Percentiles rank a stretch among this genome's conserved stretches.
Conservation (phyloP, 2,113 vertebrate species). For the Furnarius figulus region DNA sequence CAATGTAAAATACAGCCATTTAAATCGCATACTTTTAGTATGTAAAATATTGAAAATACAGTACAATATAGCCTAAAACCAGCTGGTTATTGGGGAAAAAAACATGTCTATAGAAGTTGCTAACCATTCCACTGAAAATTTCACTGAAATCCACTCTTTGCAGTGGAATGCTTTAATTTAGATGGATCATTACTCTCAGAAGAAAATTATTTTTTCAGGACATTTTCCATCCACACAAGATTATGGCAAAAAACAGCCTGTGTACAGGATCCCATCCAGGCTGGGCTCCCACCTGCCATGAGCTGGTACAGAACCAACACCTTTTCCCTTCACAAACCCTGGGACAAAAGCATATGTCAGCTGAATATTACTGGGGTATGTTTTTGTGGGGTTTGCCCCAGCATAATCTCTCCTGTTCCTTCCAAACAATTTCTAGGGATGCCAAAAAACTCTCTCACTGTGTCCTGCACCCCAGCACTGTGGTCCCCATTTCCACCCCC, state of each 20-base stretch:
- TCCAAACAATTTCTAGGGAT: background rate
- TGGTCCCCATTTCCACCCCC: no score
- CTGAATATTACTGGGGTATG: background rate
- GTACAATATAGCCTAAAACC: background rate
- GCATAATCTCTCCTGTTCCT: background rate
- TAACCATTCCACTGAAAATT: background rate
- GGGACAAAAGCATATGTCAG: background rate
- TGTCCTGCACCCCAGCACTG: background rate
- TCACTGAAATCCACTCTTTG: background rate
- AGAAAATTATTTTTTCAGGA: background rate
- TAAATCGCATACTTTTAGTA: background rate
- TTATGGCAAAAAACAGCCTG: background rate
- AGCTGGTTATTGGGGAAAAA: background rate
- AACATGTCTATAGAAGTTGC: background rate
- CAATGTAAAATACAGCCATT: background rate
- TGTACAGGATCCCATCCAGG: fast-evolving
- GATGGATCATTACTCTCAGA: background rate
- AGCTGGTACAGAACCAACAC: background rate
- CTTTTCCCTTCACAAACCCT: background rate
- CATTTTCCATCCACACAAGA: background rate
- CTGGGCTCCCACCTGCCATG: background rate
- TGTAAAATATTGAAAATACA: background rate
- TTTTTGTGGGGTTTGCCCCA: fast-evolving
- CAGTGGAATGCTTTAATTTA: background rate
- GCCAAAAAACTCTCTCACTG: background rate